Evolutionary conservation across 1,140 invertebrate species (phyloP), one percentile per base, ranked within the genome.

Genomic region (Frieseomelitta varia): DNA sequence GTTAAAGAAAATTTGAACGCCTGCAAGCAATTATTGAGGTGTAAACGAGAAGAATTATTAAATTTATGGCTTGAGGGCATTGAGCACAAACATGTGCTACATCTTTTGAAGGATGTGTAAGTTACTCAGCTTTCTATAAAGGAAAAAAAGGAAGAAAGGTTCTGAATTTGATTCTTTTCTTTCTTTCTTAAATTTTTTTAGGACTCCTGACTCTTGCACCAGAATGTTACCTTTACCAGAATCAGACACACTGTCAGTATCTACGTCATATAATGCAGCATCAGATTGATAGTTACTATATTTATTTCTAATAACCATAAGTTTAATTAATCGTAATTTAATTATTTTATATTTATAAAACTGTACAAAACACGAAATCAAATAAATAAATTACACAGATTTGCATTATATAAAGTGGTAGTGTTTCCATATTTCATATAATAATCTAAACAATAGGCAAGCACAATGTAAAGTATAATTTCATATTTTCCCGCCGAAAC

Each of bases 11-110:
- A 98, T 91, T 95, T 99, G 15, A 96, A 97, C 73, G 98, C 98
- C 11, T 99, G 98, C 93, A 98, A 99, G 93, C 97, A 97, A 34
- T 94, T 99, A 53, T 94, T 99, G 67, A 97, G 98, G 84, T 98
- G 98, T 94, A 97, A 98, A 85, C 96, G 98, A 72, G 98, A 99
- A 91, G 99, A 99, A 94, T 95, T 99, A 67, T 97, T 98, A 88
- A 97, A 98, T 90, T 95, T 99, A 75, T 99, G 98, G 98, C 95
- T 97, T 1, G 98, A 99, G 94, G 98, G 98, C 11, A 96, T 99
- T 27, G 98, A 99, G 92, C 98, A 99, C 90, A 98, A 98, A 92
- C 97, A 99, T 93, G 97, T 98, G 84, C 93, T 99, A 30, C 96
- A 97, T 84, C 96, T 99, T 92, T 94, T 99, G 55, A 97, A 98